These are phyloP conservation scores for Luscinia luscinia DNA, from an alignment of 2,797 vertebrate genomes.

Conservation along the genomic window DNA sequence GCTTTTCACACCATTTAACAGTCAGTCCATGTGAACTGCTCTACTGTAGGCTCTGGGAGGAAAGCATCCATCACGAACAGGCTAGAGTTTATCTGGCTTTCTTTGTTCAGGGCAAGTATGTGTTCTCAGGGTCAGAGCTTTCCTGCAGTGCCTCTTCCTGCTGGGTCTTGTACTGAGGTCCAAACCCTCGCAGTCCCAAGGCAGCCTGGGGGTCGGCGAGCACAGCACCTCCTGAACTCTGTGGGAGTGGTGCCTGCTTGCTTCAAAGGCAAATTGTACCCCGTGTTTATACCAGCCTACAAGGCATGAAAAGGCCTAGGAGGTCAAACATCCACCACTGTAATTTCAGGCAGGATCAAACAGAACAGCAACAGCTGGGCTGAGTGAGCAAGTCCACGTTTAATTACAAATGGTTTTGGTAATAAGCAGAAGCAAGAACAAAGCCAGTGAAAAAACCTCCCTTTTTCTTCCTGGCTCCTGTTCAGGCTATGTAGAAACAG, in stretches of 20 bases:
- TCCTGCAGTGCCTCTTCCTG: background rate
- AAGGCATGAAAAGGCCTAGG: conserved; percentile 19
- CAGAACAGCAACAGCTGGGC: conserved; percentile 40
- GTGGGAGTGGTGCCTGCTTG: background rate
- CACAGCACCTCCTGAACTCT: background rate
- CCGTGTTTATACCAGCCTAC: conserved; percentile 12
- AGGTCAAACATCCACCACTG: conserved; percentile 48
- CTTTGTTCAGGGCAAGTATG: background rate
- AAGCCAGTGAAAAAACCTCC: conserved; percentile 29
- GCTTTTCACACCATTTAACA: background rate
- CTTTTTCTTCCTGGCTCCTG: conserved; percentile 9
- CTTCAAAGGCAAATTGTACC: conserved; percentile 26
- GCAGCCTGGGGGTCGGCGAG: accelerated
- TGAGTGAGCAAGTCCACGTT: conserved; percentile 28
- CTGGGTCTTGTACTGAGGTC: background rate
- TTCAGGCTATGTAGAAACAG: conserved; percentile 18
- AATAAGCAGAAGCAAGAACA: conserved; percentile 48
- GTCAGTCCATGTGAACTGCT: background rate
- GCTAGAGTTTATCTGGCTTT: background rate
- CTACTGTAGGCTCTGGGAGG: background rate
- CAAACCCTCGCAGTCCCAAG: background rate
- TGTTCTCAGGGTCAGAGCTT: background rate
- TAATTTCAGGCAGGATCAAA: conserved; percentile 62
- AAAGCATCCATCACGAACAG: background rate
- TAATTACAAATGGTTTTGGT: conserved; percentile 45